Evolutionary conservation across 2,113 vertebrate genomes (phyloP).

Genomic region (Monopterus albus): DNA sequence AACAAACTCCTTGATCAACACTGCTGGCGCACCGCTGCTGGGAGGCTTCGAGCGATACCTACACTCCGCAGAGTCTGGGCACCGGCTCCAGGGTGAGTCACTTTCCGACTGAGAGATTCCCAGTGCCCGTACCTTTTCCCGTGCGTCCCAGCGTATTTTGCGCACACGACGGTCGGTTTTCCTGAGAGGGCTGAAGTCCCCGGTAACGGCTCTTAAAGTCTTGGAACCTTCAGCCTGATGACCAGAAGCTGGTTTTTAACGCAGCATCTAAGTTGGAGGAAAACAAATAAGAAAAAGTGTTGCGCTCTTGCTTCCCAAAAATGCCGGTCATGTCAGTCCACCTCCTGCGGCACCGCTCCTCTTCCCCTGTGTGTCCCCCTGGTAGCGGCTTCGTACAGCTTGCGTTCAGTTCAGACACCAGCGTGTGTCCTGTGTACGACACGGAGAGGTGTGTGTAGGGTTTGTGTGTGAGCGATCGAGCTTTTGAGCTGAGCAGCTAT

Average conservation of each 20-base stretch:
- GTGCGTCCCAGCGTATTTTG: slow-evolving; percentile 36
- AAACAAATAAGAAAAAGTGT: background rate
- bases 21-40: slow-evolving; percentile 11
- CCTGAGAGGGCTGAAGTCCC: slow-evolving; percentile 7
- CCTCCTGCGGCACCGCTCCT: slow-evolving; percentile 40
- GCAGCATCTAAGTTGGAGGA: slow-evolving; percentile 11
- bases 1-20: slow-evolving; percentile 51
- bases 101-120: slow-evolving; percentile 30
- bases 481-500: slow-evolving; percentile 84
- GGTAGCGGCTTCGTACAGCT: slow-evolving; percentile 31
- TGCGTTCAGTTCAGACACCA: slow-evolving; percentile 44
- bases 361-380: background rate
- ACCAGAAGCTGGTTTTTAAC: background rate
- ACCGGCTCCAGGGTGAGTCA: slow-evolving; percentile 48
- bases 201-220: background rate
- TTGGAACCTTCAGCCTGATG: too few species aligned
- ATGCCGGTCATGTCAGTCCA: slow-evolving; percentile 11
- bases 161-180: slow-evolving; percentile 46
- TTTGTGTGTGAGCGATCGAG: slow-evolving; percentile 78
- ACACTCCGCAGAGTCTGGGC: slow-evolving; percentile 19
- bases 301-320: slow-evolving; percentile 9
- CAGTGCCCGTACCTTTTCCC: slow-evolving; percentile 7
- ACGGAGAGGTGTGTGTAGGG: slow-evolving; percentile 76
- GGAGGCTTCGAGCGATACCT: slow-evolving; percentile 17
- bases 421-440: slow-evolving; percentile 47